Evolutionary conservation across 2,797 vertebrate genomes (phyloP), one percentile per base, ranked within the genome.

Genomic region (Macrochelys suwanniensis): DNA sequence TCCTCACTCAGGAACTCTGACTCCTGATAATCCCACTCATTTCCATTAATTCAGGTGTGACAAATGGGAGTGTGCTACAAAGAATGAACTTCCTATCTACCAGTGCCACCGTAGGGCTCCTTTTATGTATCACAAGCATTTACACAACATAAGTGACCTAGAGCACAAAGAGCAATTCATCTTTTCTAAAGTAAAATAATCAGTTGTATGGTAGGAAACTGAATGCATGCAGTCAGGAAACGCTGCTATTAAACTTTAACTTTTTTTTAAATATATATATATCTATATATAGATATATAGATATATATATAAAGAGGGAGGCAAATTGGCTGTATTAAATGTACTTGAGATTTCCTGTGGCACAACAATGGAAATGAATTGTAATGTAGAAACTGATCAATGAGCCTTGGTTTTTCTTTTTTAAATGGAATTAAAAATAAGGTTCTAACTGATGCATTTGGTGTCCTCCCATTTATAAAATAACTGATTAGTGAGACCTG

Each of bases 371-470:
- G 25, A 76, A 47, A 47, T 28, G 23, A 47, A 76, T 47, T 47
- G 45, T 28, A 45, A 45, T 8, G 23, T 76, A 76, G 65, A 31
- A 61, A 78, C 85, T 56, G 49, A 82, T 65, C 51, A 89, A 85
- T 49, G 47, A 56, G 57, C 9, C 54, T 54, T 25, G 54, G 7
- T 16, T 54, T 53, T 84, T 59, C 50, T 33, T 12, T 68, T 61
- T 81, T 17, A 25, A 51, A 56, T 28, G 45, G 87, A 86, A 89
- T 78, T 56, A 89, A 85, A 85, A 89, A 42, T 56, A 82, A 80
- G 25, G 26, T 57, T 89, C 68, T 82, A 87, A 86, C 77, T 82
- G 91, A 76, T 78, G 74, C 61, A 84, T 84, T 88, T 88, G 84
- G 77, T 28, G 71, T 26, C 25, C 42, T 76, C 26, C 42, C 42